These are phyloP conservation scores for Cylas formicarius DNA, from an alignment of 1,140 invertebrate species.

Conservation along the genomic window DNA sequence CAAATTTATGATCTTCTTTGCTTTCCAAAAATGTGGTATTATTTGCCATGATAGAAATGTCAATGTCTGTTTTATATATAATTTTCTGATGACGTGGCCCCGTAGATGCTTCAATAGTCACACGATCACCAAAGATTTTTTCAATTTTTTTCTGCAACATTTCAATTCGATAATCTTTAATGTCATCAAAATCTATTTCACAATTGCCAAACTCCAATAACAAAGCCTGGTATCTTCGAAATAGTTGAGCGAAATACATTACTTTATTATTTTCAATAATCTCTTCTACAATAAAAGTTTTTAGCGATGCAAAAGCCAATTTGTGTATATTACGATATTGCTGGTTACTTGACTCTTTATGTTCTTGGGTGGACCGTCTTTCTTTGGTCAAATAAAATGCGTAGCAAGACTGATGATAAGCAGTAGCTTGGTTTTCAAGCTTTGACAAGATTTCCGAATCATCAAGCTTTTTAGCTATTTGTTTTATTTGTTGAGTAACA, in stretches of 20 bases:
- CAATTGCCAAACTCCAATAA: constrained; percentile 15
- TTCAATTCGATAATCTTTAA: constrained; percentile 33
- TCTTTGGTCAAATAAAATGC: constrained; percentile 8
- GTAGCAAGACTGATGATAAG: constrained; percentile 15
- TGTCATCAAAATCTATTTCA: constrained; percentile 18
- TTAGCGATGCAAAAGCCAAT: constrained; percentile 13
- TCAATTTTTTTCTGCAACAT: too few species aligned
- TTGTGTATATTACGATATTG: constrained; percentile 13
- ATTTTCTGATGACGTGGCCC: constrained; percentile 26
- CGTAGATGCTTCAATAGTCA: constrained; percentile 33
- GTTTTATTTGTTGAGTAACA: constrained; percentile 16
- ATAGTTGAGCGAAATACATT: constrained; percentile 17
- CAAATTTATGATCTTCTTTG: too few species aligned
- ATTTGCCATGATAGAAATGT: too few species aligned
- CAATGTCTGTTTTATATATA: too few species aligned
- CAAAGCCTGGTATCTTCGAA: constrained; percentile 17
- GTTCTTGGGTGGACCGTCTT: constrained; percentile 8
- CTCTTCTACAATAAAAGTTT: constrained; percentile 9
- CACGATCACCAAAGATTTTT: constrained; percentile 31
- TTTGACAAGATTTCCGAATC: constrained; percentile 16
- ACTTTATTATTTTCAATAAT: constrained; percentile 15
- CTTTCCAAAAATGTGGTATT: too few species aligned
- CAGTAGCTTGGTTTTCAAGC: constrained; percentile 16
- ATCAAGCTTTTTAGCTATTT: constrained; percentile 11
- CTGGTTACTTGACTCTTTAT: constrained; percentile 10